A percentile compares a stretch with the other conserved stretches of the same genome.
These are phyloP conservation scores for Rutpela maculata DNA, from an alignment of 2,888 invertebrate genomes.

Conservation along the genomic window DNA sequence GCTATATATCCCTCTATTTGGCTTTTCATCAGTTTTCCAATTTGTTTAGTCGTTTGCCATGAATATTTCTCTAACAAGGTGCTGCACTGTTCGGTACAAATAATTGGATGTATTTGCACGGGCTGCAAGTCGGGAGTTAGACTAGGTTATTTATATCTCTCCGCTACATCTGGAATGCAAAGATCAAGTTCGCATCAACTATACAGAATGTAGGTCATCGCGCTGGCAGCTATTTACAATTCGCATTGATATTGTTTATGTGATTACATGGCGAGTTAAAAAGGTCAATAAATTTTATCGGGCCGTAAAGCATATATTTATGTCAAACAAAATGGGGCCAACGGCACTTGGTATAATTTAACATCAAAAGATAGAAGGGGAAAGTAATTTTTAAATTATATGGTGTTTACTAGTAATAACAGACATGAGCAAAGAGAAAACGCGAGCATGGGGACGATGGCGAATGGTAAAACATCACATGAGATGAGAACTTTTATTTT, in stretches of 20 bases:
- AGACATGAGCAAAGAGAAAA: too few relatives aligned
- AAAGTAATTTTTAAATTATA: too few relatives aligned
- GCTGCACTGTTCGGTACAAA: not conserved
- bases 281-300: conserved; percentile 12
- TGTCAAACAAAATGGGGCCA: not conserved
- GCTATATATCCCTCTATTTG: conserved; percentile 5
- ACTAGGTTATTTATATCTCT: conserved; percentile 38
- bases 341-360: not conserved
- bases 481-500: too few relatives aligned
- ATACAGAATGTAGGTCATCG: conserved; percentile 49
- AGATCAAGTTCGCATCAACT: conserved; percentile 55
- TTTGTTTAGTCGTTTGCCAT: conserved; percentile 4
- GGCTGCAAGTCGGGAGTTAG: conserved; percentile 24
- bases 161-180: conserved; percentile 51
- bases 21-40: conserved; percentile 26
- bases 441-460: too few relatives aligned
- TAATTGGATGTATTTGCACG: conserved; percentile 16
- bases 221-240: conserved; percentile 40
- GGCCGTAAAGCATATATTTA: not conserved
- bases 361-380: not conserved
- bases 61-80: conserved; percentile 14
- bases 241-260: conserved; percentile 32
- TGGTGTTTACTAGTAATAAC: too few relatives aligned
- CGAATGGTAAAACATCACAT: too few relatives aligned
- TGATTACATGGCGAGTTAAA: conserved; percentile 2